Conservation (phyloP, 2,113 vertebrate species). For the Antigone vipio region DNA sequence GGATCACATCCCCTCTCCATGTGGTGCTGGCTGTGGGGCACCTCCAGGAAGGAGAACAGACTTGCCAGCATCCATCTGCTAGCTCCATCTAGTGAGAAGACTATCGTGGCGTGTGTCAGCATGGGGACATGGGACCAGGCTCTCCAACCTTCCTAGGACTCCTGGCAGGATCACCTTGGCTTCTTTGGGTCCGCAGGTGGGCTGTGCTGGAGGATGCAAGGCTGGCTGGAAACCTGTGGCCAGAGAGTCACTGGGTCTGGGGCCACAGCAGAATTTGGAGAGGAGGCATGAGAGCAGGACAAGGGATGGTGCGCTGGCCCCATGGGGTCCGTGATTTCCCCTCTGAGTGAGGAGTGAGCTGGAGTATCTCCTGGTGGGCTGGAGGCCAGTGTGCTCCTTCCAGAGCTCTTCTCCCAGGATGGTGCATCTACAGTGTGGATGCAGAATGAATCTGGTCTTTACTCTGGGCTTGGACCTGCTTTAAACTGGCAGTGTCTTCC, state of each 20-base stretch:
- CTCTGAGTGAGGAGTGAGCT: background rate
- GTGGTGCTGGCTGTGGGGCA: background rate
- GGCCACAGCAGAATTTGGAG: background rate
- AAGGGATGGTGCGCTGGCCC: background rate
- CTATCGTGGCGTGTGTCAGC: background rate
- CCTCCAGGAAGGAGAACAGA: background rate
- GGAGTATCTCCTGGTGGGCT: background rate
- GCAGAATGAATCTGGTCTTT: background rate
- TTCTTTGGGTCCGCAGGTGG: background rate
- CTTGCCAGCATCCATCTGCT: constrained; percentile 1
- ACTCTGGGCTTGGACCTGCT: background rate
- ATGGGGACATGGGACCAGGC: background rate
- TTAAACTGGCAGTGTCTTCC: background rate
- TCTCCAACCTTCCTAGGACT: fast-evolving
- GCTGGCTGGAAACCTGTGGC: background rate
- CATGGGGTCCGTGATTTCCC: background rate
- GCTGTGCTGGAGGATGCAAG: background rate
- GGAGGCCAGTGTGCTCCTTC: background rate
- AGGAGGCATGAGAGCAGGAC: background rate
- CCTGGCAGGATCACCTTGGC: background rate
- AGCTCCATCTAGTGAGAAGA: constrained; percentile 60
- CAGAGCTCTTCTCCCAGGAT: background rate
- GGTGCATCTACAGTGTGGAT: background rate
- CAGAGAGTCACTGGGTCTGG: background rate
- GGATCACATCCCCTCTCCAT: background rate